These are phyloP conservation scores for Palloptera scutellata DNA, from an alignment of 2,888 invertebrate species.

Conservation along the genomic window DNA sequence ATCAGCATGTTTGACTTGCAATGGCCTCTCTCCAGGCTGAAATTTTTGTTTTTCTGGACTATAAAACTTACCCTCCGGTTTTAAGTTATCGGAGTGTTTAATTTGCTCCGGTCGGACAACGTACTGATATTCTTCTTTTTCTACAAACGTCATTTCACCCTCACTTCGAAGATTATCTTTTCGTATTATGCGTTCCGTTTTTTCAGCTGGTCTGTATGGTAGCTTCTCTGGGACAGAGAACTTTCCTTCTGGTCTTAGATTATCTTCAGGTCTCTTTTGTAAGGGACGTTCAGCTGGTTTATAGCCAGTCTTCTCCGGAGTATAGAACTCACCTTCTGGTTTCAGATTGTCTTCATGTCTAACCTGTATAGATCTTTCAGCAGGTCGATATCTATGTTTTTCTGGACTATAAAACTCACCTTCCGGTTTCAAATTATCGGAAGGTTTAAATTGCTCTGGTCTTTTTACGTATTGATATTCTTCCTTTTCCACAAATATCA, in stretches of 20 bases:
- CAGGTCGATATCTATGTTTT: conserved; percentile 62
- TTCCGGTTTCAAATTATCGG: conserved; percentile 57
- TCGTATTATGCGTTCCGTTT: conserved; percentile 63
- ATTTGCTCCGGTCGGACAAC: conserved; percentile 64
- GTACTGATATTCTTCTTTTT: conserved; percentile 56
- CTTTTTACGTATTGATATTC: conserved; percentile 56
- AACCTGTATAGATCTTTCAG: conserved; percentile 61
- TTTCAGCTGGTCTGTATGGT: conserved; percentile 62
- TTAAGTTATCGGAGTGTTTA: conserved; percentile 68
- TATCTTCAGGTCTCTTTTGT: conserved; percentile 64
- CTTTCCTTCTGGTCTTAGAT: conserved; percentile 65
- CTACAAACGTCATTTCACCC: conserved; percentile 38
- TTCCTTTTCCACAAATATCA: conserved; percentile 45
- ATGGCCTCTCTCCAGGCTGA: conserved; percentile 65
- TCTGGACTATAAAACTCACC: conserved; percentile 67
- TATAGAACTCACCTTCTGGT: conserved; percentile 69
- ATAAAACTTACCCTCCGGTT: conserved; percentile 68
- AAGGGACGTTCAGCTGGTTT: conserved; percentile 66
- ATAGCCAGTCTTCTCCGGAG: conserved; percentile 65
- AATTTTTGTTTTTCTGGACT: conserved; percentile 54
- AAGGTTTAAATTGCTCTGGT: conserved; percentile 63
- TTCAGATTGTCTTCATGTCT: conserved; percentile 24
- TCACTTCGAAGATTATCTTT: conserved; percentile 66
- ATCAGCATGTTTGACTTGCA: conserved; percentile 64
- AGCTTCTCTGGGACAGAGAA: conserved; percentile 66